These are phyloP conservation scores for Cephus rjabovi DNA, from an alignment of 2,888 invertebrate genomes.

Conservation along the genomic window DNA sequence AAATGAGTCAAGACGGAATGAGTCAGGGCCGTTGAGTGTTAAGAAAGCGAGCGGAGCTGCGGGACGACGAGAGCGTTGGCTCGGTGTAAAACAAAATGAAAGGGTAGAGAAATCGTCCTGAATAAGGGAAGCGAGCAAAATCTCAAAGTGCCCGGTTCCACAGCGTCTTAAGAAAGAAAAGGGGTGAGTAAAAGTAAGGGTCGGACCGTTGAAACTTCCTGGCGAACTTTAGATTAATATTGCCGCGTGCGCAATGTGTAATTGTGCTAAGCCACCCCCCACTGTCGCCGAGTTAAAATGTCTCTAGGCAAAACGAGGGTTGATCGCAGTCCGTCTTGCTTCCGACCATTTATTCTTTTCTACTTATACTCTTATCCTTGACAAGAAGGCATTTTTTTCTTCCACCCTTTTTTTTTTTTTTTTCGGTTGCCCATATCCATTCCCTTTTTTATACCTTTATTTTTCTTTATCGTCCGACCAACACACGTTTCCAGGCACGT, in stretches of 20 bases:
- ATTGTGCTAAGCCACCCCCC: constrained; percentile 44
- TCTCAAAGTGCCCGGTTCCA: constrained; percentile 33
- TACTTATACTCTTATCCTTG: not conserved
- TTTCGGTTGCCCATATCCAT: not conserved
- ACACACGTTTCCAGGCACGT: not conserved
- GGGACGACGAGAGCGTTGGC: not conserved
- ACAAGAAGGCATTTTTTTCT: not conserved
- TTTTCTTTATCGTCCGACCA: not conserved
- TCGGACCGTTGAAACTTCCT: constrained; percentile 33
- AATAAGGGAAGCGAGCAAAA: constrained; percentile 30
- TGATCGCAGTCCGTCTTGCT: not conserved
- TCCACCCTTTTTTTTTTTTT: not conserved
- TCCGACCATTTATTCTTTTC: not conserved
- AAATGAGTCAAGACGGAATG: not conserved
- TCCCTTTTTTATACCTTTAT: not conserved
- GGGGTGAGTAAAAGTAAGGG: constrained; percentile 3
- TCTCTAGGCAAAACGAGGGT: not conserved
- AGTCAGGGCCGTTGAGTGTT: not conserved
- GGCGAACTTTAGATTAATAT: constrained; percentile 55
- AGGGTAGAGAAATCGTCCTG: not conserved
- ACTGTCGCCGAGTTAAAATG: not conserved
- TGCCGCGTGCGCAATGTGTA: constrained; percentile 45
- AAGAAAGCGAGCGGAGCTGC: not conserved
- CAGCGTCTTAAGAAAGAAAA: constrained; percentile 2
- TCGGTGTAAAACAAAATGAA: not conserved